Conservation (phyloP, 2,113 vertebrate species). For the Microcebus griseorufus region DNA sequence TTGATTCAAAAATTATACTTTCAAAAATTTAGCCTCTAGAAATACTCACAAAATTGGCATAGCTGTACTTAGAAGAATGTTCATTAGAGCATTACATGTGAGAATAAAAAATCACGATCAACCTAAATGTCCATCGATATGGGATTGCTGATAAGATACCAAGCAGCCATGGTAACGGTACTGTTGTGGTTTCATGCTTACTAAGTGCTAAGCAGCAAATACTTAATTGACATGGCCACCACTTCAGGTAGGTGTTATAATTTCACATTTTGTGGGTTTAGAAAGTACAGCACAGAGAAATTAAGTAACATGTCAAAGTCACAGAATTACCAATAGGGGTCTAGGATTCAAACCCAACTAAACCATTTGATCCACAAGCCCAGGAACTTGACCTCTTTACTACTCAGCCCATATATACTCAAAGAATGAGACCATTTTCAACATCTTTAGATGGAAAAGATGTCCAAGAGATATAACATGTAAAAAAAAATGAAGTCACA, state of each 20-base stretch:
- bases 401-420: background rate
- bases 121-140: background rate
- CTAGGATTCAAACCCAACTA: background rate
- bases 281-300: background rate
- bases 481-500: background rate
- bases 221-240: background rate
- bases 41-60: background rate
- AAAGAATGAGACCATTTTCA: background rate
- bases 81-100: background rate
- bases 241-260: background rate
- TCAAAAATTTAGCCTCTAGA: background rate
- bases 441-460: background rate
- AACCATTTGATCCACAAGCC: background rate
- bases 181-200: background rate
- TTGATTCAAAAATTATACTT: background rate
- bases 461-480: background rate
- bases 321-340: background rate
- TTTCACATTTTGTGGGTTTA: background rate
- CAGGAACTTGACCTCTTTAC: background rate
- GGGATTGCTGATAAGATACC: background rate
- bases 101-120: background rate
- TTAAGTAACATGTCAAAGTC: background rate
- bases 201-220: background rate
- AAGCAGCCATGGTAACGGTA: too few relatives aligned
- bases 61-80: background rate